Conservation (phyloP, 35 echinoderm and acorn worm genomes). For the Ptychodera flava region DNA sequence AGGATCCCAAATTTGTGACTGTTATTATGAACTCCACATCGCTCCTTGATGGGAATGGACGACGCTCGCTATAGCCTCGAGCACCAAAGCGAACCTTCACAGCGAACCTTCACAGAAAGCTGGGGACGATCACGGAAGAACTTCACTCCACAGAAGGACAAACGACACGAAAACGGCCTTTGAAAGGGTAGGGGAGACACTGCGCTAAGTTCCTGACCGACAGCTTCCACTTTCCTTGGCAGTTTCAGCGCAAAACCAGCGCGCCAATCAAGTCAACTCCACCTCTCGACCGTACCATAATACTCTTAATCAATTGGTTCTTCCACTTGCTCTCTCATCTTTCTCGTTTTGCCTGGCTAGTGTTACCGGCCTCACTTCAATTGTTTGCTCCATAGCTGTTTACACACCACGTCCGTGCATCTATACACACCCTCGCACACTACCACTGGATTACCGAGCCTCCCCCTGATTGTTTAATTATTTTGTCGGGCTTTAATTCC, state of each 20-base stretch:
- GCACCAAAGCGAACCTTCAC: neutral
- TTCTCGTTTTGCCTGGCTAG: no score
- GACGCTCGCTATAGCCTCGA: neutral
- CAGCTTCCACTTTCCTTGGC: neutral
- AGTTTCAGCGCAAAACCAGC: neutral
- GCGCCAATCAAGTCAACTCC: no score
- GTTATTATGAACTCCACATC: neutral
- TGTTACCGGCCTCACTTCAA: no score
- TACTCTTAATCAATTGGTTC: neutral
- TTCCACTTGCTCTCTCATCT: neutral
- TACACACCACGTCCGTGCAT: no score
- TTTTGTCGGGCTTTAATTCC: no score
- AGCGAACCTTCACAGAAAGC: neutral
- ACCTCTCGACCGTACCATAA: no score
- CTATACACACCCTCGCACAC: no score
- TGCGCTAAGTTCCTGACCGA: no score
- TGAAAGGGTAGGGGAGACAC: neutral
- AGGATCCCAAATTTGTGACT: no score
- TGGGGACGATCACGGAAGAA: neutral
- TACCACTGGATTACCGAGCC: no score
- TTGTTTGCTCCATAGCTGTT: no score
- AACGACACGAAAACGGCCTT: neutral
- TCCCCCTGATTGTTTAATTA: no score
- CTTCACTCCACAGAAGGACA: neutral
- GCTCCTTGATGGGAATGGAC: neutral